Conservation (phyloP, 1,140 invertebrate genomes). For the Leptinotarsa texana region DNA sequence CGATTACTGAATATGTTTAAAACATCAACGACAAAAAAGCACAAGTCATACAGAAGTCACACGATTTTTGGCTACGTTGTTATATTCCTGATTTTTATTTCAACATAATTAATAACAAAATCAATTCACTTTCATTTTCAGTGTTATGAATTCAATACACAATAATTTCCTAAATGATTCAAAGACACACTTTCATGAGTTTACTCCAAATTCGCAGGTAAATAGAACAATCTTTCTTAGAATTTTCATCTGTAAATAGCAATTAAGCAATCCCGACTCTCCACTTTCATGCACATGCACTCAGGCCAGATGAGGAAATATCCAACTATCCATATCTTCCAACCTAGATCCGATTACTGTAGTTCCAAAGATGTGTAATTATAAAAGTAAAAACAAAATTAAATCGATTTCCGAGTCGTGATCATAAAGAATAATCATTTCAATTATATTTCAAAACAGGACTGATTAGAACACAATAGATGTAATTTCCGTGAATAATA, state of each 20-base stretch:
- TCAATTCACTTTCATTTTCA: not conserved
- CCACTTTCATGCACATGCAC: not conserved
- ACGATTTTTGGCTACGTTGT: too few relatives aligned
- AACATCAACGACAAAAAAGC: too few relatives aligned
- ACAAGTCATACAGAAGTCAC: too few relatives aligned
- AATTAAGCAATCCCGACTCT: conserved; percentile 1
- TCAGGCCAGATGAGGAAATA: not conserved
- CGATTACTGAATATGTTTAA: too few relatives aligned
- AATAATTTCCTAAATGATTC: too few relatives aligned
- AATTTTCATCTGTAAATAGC: not conserved
- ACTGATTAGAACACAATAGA: not conserved
- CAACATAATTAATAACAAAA: too few relatives aligned
- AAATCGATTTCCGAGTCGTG: conserved; percentile 5
- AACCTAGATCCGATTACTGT: not conserved
- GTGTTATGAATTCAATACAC: too few relatives aligned
- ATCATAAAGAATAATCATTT: not conserved
- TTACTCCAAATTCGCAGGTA: not conserved
- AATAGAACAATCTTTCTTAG: not conserved
- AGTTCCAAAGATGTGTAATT: conserved; percentile 1
- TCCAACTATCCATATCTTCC: conserved; percentile 2
- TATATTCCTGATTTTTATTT: too few relatives aligned
- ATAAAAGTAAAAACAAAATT: conserved; percentile 9
- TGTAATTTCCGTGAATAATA: conserved; percentile 3
- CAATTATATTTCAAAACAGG: conserved; percentile 6
- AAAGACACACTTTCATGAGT: too few relatives aligned